These are phyloP conservation scores for Podarcis raffonei DNA, from an alignment of 2,113 vertebrate species.

Conservation along the genomic window DNA sequence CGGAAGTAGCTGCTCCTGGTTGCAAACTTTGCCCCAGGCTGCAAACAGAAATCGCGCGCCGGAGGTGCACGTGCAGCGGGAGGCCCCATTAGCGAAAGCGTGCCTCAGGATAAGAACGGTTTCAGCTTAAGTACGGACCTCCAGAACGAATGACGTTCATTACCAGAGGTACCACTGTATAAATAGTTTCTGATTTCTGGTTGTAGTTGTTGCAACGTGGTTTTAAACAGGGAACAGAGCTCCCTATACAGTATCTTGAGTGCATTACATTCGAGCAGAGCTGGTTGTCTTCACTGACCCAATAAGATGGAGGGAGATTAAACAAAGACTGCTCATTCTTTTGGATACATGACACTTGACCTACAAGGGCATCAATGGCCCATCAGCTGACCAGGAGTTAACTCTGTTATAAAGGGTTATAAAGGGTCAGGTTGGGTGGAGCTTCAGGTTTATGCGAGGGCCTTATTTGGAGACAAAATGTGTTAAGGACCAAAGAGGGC, in stretches of 20 bases:
- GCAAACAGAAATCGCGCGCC: too few relatives aligned
- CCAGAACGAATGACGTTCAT: too few relatives aligned
- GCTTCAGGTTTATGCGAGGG: background rate
- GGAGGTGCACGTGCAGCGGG: too few relatives aligned
- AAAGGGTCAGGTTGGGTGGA: background rate
- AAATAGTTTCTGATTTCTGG: background rate
- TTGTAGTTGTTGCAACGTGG: background rate
- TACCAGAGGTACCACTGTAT: too few relatives aligned
- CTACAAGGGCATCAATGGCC: background rate
- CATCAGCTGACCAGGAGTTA: background rate
- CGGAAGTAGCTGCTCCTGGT: too few relatives aligned
- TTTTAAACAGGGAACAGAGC: background rate
- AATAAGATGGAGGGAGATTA: background rate
- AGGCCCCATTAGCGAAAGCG: too few relatives aligned
- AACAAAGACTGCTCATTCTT: background rate
- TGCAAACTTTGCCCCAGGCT: too few relatives aligned
- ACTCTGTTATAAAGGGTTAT: background rate
- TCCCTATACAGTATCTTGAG: background rate
- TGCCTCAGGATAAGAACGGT: too few relatives aligned
- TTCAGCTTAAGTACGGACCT: too few relatives aligned
- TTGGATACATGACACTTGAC: conserved; percentile 2
- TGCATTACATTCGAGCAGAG: background rate
- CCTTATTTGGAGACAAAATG: background rate
- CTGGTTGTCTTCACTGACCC: conserved; percentile 22
- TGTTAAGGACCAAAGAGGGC: background rate